These are phyloP conservation scores for Elephas maximus DNA, from an alignment of 2,113 vertebrate genomes.

Conservation along the genomic window DNA sequence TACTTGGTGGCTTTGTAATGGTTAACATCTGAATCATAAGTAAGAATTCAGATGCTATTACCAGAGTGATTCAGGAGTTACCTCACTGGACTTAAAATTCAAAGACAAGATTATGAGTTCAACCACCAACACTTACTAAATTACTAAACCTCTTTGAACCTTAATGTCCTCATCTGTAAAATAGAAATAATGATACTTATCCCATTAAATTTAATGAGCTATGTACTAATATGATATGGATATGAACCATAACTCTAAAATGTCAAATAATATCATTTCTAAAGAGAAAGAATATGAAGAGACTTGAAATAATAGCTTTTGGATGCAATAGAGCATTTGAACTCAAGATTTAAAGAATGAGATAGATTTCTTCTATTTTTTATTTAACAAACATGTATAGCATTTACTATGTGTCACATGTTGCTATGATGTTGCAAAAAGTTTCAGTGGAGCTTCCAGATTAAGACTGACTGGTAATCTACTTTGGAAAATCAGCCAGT, in stretches of 20 bases:
- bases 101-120: background rate
- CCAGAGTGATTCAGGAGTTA: background rate
- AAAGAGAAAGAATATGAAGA: background rate
- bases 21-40: background rate
- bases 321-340: background rate
- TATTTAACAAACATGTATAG: background rate
- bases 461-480: background rate
- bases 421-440: background rate
- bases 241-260: background rate
- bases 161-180: slow-evolving; percentile 23
- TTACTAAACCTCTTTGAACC: slow-evolving; percentile 1
- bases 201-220: background rate
- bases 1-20: background rate
- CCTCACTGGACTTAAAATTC: background rate
- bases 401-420: background rate
- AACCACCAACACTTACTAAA: background rate
- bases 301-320: background rate
- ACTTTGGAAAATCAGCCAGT: background rate
- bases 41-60: background rate
- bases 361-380: background rate
- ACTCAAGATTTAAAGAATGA: background rate
- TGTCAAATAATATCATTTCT: background rate
- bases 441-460: background rate
- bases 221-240: background rate
- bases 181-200: background rate